Evolutionary conservation across 2,797 vertebrate genomes (phyloP).

Genomic region (Acrocephalus scirpaceus): DNA sequence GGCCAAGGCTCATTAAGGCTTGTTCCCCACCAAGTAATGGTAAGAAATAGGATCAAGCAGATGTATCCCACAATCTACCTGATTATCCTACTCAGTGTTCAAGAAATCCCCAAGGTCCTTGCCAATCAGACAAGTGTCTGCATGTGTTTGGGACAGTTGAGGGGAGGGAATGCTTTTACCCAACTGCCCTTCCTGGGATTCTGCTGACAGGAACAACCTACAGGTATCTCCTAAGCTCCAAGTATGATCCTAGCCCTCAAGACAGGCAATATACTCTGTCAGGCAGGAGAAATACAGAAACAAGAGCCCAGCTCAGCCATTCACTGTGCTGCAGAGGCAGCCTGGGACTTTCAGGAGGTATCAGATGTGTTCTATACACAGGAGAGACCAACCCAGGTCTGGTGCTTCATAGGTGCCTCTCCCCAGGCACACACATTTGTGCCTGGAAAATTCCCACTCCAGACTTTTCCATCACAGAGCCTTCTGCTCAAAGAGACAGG

Average conservation of each 20-base stretch:
- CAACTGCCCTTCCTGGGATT: background rate
- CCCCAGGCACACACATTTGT: accelerated
- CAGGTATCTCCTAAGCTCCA: background rate
- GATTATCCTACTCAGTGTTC: constrained; percentile 60
- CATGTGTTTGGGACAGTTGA: background rate
- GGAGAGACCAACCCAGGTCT: background rate
- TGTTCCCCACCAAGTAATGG: constrained; percentile 41
- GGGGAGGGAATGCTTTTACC: background rate
- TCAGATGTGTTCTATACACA: background rate
- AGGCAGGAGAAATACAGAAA: background rate
- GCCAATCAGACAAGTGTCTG: background rate
- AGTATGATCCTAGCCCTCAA: background rate
- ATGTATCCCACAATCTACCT: constrained; percentile 55
- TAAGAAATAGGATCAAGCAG: constrained; percentile 65
- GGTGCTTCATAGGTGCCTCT: background rate
- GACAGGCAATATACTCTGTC: background rate
- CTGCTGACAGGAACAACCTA: background rate
- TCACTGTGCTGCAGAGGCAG: background rate
- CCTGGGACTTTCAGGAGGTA: background rate
- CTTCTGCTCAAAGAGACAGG: background rate
- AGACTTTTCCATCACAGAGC: background rate
- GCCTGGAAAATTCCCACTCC: background rate
- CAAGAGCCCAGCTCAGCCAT: background rate
- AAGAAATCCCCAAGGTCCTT: constrained; percentile 58
- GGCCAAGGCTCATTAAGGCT: constrained; percentile 61